Percentiles rank a stretch among this genome's conserved stretches.
Conservation (phyloP, 1,140 invertebrate genomes). For the Oncopeltus fasciatus region DNA sequence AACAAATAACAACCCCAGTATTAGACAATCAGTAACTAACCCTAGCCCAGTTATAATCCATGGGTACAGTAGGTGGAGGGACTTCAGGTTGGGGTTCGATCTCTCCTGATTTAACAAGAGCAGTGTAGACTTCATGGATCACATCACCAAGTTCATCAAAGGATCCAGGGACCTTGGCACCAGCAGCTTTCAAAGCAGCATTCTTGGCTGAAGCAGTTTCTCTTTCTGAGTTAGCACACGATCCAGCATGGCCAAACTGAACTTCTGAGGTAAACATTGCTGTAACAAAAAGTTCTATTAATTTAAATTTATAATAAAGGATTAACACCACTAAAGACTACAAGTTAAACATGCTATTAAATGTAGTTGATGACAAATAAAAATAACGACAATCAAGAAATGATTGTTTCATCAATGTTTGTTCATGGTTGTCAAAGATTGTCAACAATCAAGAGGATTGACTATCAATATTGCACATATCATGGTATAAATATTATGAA, state of each 20-base stretch:
- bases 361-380: no score
- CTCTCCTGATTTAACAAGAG: slow-evolving; percentile 63
- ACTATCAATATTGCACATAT: no score
- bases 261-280: slow-evolving; percentile 92
- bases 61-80: slow-evolving; percentile 95
- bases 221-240: slow-evolving; percentile 86
- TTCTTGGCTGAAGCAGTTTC: slow-evolving; percentile 95
- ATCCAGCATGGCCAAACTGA: slow-evolving; percentile 99
- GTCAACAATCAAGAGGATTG: no score
- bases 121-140: slow-evolving; percentile 61
- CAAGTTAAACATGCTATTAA: no score
- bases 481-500: no score
- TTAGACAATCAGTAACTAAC: slow-evolving; percentile 38
- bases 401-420: no score
- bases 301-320: no score
- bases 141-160: slow-evolving; percentile 83
- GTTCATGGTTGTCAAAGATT: no score
- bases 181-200: slow-evolving; percentile 59
- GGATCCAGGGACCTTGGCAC: slow-evolving; percentile 78
- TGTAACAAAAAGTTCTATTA: no score
- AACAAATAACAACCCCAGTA: no score
- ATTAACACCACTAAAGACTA: no score
- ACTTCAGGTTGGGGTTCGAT: slow-evolving; percentile 81
- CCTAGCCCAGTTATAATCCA: slow-evolving; percentile 98
- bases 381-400: no score